These are phyloP conservation scores for Chrysolophus pictus DNA, from an alignment of 2,797 vertebrate species.

Conservation along the genomic window DNA sequence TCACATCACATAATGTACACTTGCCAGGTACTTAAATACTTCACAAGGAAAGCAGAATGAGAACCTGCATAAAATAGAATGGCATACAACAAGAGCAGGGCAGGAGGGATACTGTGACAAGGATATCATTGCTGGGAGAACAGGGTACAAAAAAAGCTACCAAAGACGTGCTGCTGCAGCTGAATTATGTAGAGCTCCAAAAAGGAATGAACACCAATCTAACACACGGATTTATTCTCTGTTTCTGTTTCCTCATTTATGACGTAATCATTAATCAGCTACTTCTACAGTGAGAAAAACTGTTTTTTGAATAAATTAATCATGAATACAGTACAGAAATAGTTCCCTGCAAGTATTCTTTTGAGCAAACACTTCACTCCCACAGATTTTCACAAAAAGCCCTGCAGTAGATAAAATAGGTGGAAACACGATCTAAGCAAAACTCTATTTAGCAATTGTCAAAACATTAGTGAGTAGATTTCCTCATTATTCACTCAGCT, in stretches of 20 bases:
- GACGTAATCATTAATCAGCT: conserved; percentile 59
- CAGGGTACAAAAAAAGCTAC: conserved; percentile 22
- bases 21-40: not conserved
- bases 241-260: conserved; percentile 43
- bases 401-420: conserved; percentile 40
- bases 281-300: conserved; percentile 35
- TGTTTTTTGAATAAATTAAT: conserved; percentile 62
- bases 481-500: conserved; percentile 37
- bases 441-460: conserved; percentile 55
- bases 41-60: not conserved
- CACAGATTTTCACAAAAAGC: conserved; percentile 55
- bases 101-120: not conserved
- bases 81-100: not conserved
- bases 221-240: conserved; percentile 39
- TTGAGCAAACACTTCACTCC: conserved; percentile 64
- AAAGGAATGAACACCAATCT: not conserved
- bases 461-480: conserved; percentile 53
- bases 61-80: conserved; percentile 3
- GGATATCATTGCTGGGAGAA: conserved; percentile 25
- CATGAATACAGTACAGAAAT: conserved; percentile 46
- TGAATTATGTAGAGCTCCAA: conserved; percentile 40
- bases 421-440: conserved; percentile 58
- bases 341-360: conserved; percentile 47
- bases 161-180: not conserved
- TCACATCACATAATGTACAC: fast-evolving